These are phyloP conservation scores for Lasioglossum oenotherae DNA, from an alignment of 2,888 invertebrate genomes.

Conservation along the genomic window DNA sequence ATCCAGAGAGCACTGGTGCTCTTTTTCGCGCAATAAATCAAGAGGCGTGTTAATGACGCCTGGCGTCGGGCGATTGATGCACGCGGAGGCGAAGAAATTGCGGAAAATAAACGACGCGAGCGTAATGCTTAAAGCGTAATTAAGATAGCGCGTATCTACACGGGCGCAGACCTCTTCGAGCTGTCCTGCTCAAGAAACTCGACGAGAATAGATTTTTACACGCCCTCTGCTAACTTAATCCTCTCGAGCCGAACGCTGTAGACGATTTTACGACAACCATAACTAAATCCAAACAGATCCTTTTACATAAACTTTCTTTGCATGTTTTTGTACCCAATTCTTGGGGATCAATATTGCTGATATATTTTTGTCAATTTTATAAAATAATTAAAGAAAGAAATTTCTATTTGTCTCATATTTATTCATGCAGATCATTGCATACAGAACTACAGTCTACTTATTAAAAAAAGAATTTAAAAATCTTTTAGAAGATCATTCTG, in stretches of 20 bases:
- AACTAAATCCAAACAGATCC: background rate
- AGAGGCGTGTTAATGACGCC: conserved; percentile 61
- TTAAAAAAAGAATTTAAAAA: background rate
- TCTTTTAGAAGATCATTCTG: background rate
- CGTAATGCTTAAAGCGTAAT: conserved; percentile 38
- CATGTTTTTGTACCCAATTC: background rate
- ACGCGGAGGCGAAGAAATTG: conserved; percentile 34
- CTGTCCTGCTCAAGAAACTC: background rate
- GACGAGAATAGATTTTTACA: background rate
- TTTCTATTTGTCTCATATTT: background rate
- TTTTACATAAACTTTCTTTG: background rate
- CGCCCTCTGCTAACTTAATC: background rate
- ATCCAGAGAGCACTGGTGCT: conserved; percentile 31
- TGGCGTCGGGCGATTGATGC: conserved; percentile 49
- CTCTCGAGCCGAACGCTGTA: background rate
- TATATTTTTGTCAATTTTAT: background rate
- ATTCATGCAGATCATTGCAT: background rate
- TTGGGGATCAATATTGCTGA: background rate
- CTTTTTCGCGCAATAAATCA: conserved; percentile 60
- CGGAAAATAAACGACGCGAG: conserved; percentile 49
- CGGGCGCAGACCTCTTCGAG: background rate
- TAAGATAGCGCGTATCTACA: conserved; percentile 32
- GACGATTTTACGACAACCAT: background rate
- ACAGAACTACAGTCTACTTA: background rate
- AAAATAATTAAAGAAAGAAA: background rate